Percentiles rank a stretch among this genome's conserved stretches.
These are phyloP conservation scores for Chelonus formosanus DNA, from an alignment of 2,888 invertebrate genomes.

Conservation along the genomic window DNA sequence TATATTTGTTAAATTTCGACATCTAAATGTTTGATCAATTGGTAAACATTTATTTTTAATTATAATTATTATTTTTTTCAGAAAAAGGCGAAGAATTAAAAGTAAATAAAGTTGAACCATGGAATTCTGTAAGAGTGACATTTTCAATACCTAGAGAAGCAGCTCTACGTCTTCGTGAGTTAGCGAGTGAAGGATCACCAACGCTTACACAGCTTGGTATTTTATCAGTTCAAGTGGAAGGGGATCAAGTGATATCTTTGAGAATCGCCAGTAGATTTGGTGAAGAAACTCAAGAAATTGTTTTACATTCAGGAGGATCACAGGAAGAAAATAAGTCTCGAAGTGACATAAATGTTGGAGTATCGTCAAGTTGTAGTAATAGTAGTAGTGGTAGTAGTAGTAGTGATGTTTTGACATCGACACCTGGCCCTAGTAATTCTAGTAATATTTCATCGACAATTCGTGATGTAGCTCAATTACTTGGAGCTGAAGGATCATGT, in stretches of 20 bases:
- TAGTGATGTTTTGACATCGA: conserved; percentile 52
- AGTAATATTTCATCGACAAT: conserved; percentile 58
- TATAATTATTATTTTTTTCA: conserved; percentile 41
- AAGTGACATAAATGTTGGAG: conserved; percentile 51
- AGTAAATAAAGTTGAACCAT: conserved; percentile 90
- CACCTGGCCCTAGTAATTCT: conserved; percentile 61
- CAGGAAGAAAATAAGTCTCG: conserved; percentile 60
- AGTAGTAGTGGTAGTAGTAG: conserved; percentile 48
- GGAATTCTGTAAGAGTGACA: conserved; percentile 97
- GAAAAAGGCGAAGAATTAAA: conserved; percentile 69
- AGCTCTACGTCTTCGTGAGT: conserved; percentile 87
- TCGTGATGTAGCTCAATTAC: conserved; percentile 61
- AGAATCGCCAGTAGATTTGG: conserved; percentile 73
- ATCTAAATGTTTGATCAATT: no score
- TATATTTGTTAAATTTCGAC: no score
- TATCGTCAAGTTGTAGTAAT: conserved; percentile 47
- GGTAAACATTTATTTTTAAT: not conserved
- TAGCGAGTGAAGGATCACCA: conserved; percentile 90
- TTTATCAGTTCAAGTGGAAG: conserved; percentile 93
- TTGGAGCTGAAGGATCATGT: conserved; percentile 58
- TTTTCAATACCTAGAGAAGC: conserved; percentile 97
- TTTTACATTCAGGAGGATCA: conserved; percentile 69
- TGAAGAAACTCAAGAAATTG: conserved; percentile 77
- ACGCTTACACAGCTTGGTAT: conserved; percentile 92
- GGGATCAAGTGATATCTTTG: conserved; percentile 77